Percentiles rank a stretch among this genome's conserved stretches.
Conservation (phyloP, 2,888 invertebrate species). For the Drosophila rubida region DNA sequence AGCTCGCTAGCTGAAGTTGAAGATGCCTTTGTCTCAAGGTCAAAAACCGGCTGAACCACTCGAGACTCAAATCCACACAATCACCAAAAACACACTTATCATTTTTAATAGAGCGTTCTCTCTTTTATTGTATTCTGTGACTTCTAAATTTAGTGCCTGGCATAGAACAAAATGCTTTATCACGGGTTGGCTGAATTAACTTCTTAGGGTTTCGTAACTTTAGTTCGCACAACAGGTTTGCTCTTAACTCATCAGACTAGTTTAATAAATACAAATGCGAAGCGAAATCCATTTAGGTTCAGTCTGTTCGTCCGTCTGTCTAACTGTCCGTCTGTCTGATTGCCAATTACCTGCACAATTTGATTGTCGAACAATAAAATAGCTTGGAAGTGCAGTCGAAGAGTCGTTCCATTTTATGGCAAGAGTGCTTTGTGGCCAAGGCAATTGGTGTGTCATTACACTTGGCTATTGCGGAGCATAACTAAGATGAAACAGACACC, state of each 20-base stretch:
- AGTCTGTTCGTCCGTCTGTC: neutral
- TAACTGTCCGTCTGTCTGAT: neutral
- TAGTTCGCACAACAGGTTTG: conserved; percentile 13
- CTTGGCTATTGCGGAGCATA: conserved; percentile 1
- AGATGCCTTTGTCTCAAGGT: conserved; percentile 38
- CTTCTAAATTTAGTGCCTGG: conserved; percentile 20
- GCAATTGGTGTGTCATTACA: conserved; percentile 38
- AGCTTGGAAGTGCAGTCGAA: conserved; percentile 3
- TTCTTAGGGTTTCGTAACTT: conserved; percentile 15
- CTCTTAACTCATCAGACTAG: neutral
- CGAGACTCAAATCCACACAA: conserved; percentile 4
- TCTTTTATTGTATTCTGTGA: neutral
- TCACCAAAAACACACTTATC: conserved; percentile 19
- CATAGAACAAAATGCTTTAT: conserved; percentile 6
- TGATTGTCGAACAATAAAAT: conserved; percentile 7
- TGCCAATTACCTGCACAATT: neutral
- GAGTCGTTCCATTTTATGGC: conserved; percentile 14
- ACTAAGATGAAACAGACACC: conserved; percentile 25
- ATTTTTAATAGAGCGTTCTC: conserved; percentile 20
- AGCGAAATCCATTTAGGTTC: neutral
- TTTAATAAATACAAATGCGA: neutral
- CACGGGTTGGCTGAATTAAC: neutral
- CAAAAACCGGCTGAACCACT: conserved; percentile 50
- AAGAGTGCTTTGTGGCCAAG: neutral
- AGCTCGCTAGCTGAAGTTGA: neutral